Conservation (phyloP, 2,888 invertebrate genomes). For the Archips xylosteana region DNA sequence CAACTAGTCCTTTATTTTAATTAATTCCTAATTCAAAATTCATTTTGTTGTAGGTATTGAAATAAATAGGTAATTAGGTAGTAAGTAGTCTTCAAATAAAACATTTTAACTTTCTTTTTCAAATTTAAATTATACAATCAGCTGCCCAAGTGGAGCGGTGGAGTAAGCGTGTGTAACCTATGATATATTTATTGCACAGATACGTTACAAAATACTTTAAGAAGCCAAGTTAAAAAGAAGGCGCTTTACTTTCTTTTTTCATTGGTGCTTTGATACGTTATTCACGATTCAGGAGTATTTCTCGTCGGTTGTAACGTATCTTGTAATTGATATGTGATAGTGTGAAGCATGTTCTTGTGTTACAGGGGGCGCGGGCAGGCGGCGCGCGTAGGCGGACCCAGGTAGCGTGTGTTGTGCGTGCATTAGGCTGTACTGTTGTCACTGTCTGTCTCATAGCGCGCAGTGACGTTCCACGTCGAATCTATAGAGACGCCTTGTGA, state of each 20-base stretch:
- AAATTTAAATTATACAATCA: not conserved
- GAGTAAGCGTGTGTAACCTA: slow-evolving; percentile 55
- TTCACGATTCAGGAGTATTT: not conserved
- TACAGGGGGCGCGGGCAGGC: slow-evolving; percentile 81
- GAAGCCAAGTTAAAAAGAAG: slow-evolving; percentile 1
- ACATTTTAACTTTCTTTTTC: not conserved
- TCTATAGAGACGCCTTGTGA: slow-evolving; percentile 55
- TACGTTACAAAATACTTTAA: not conserved
- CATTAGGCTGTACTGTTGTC: slow-evolving; percentile 85
- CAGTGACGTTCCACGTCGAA: slow-evolving; percentile 80
- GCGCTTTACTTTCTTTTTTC: not conserved
- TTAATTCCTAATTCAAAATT: not conserved
- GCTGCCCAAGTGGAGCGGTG: slow-evolving; percentile 53
- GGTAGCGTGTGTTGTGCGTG: slow-evolving; percentile 86
- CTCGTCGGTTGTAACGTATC: slow-evolving; percentile 7
- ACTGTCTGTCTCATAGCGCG: slow-evolving; percentile 83
- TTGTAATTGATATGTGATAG: slow-evolving; percentile 43
- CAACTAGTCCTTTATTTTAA: not conserved
- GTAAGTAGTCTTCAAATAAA: no score
- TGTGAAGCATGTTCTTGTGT: slow-evolving; percentile 85
- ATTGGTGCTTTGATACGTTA: not conserved
- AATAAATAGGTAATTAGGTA: no score
- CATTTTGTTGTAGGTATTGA: not conserved
- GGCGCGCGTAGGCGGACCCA: slow-evolving; percentile 80
- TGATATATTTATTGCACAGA: slow-evolving; percentile 4